A percentile compares a stretch with the other conserved stretches of the same genome.
phyloP scores from a whole-genome alignment of 1,140 invertebrate genomes.

The Drosophila sucinea region DNA sequence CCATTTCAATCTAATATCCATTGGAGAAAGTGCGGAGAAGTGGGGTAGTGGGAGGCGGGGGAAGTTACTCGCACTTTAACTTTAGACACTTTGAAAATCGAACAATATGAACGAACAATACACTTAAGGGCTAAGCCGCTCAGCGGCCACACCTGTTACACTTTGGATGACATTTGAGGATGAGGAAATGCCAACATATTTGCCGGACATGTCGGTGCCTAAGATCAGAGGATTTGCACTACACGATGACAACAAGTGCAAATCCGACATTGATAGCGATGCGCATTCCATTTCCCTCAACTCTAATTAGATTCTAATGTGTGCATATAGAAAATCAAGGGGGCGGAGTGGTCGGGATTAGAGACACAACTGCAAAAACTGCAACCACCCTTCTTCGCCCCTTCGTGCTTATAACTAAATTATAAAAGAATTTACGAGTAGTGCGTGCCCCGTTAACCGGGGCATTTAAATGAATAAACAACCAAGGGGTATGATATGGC shows the following conservation, averaged over 20 bases:
- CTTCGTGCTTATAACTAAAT: constrained; percentile 71
- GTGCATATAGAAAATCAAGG: constrained; percentile 47
- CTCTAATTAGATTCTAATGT: constrained; percentile 79
- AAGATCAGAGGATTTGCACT: constrained; percentile 55
- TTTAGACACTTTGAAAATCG: constrained; percentile 50
- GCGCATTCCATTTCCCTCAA: constrained; percentile 29
- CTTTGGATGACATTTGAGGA: constrained; percentile 39
- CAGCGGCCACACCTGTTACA: constrained; percentile 70
- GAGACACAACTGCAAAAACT: constrained; percentile 2
- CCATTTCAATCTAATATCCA: not conserved
- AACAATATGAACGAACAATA: constrained; percentile 19
- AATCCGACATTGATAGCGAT: constrained; percentile 68
- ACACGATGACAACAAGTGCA: constrained; percentile 59
- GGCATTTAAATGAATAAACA: constrained; percentile 54
- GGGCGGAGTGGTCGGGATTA: constrained; percentile 24
- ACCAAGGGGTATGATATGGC: constrained; percentile 27
- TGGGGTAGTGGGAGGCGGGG: too few species aligned
- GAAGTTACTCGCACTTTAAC: constrained; percentile 40
- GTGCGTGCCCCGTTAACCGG: constrained; percentile 42
- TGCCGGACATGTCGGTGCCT: constrained; percentile 64
- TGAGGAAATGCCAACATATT: constrained; percentile 59
- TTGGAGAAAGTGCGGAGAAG: too few species aligned
- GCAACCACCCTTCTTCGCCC: constrained; percentile 22
- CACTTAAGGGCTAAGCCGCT: constrained; percentile 52
- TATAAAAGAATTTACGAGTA: constrained; percentile 76